Evolutionary conservation across 2,113 vertebrate species (phyloP), one percentile per base, ranked within the genome.

Genomic region (Chitala chitala): DNA sequence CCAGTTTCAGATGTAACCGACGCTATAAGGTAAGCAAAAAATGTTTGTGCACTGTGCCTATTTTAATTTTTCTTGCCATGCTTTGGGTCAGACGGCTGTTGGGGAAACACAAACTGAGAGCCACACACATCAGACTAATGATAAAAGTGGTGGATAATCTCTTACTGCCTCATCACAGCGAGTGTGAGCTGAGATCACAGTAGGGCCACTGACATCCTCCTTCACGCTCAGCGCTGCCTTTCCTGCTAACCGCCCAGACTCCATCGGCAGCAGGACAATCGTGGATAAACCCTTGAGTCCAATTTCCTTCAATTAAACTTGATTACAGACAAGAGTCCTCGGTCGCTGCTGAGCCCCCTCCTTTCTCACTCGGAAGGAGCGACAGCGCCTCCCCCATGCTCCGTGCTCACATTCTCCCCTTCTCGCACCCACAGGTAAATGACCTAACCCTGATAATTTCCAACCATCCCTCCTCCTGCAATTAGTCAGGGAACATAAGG

Each of bases 241-340:
- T 29, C 36, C 71, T 61, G 17, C 4, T 46, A 54, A 17, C 71
- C 0, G 44, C 56, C 9, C 56, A 20, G 63, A 56, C 31, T 44
- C 36, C 24, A 10, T 38, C 31, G 4, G 3, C 38, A 22, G 53
- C 36, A 54, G 24, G 22, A 24, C 54, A 12, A 36, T 22, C 24
- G 48, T 12, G 7, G 42, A 51, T 20, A 72, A 46, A 26, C 69
- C 33, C 53, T 22, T 6, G n/a, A 50, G 56, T 48, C 56, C 20
- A 73, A 61, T 73, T 77, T 71, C 48, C 71, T 64, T 71, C 64
- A 74, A 76, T 77, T 79, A 77, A 77, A 59, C 63, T 44, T 61
- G 51, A 77, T 77, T 77, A 75, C 53, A 51, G 72, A 68, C 65
- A 72, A 72, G 75, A 72, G 78, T 36, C 33, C 75, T 77, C 68